Conservation (phyloP, 2,888 invertebrate species). For the Spatulosminthurus flaviceps region DNA sequence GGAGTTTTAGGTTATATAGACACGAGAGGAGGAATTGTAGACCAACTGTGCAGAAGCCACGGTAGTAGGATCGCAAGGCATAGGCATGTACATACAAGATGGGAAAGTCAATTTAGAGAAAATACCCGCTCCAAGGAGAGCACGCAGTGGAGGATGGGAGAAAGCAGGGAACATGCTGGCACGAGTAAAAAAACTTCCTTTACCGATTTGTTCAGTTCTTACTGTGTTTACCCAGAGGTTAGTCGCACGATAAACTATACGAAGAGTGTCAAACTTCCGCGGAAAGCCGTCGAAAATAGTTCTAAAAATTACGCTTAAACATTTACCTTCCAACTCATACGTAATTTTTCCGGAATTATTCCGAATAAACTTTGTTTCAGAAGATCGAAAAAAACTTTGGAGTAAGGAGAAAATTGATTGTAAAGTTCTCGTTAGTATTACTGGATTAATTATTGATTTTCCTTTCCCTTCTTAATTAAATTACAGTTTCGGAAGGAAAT, state of each 20-base stretch:
- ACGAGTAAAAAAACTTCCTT: background rate
- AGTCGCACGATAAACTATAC: constrained; percentile 20
- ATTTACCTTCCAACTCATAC: background rate
- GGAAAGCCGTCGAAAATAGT: background rate
- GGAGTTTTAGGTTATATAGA: too few relatives aligned
- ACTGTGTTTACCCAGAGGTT: constrained; percentile 26
- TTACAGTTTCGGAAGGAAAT: background rate
- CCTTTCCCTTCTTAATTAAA: background rate
- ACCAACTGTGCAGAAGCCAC: background rate
- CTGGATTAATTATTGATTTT: background rate
- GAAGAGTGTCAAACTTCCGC: background rate
- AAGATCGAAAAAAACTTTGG: background rate
- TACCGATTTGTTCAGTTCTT: background rate
- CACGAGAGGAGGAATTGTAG: too few relatives aligned
- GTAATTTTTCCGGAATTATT: background rate
- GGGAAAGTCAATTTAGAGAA: constrained; percentile 7
- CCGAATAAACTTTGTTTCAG: too few relatives aligned
- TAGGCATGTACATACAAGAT: background rate
- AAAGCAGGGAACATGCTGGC: constrained; percentile 4
- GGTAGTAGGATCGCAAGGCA: too few relatives aligned
- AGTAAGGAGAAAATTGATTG: too few relatives aligned
- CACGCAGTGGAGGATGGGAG: background rate
- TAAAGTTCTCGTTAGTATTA: too few relatives aligned
- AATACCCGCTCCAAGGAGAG: background rate
- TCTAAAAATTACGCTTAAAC: background rate